These are phyloP conservation scores for Corbicula japonica DNA, from an alignment of 2,888 invertebrate species.

Conservation along the genomic window DNA sequence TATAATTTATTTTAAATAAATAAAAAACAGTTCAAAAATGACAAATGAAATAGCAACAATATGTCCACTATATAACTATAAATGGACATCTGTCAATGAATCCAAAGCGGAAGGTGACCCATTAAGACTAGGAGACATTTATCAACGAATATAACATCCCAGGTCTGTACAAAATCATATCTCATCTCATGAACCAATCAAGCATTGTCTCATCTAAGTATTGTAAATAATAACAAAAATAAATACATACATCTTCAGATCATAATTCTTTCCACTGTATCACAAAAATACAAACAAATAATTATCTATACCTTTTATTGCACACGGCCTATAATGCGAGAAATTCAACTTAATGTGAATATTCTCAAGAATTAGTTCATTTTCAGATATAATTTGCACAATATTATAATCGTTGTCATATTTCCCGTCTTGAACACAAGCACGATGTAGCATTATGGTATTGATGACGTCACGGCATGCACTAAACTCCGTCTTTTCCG, in stretches of 20 bases:
- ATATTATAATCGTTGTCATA: conserved; percentile 21
- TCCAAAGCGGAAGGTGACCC: conserved; percentile 32
- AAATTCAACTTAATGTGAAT: conserved; percentile 39
- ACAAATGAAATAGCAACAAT: conserved; percentile 28
- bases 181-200: conserved; percentile 18
- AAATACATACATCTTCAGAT: conserved; percentile 54
- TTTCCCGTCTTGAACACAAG: conserved; percentile 42
- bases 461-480: conserved; percentile 45
- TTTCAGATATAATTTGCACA: conserved; percentile 29
- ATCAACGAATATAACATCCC: conserved; percentile 65
- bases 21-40: conserved; percentile 24
- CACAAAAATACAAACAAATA: conserved; percentile 55
- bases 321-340: conserved; percentile 58
- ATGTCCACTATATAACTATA: conserved; percentile 3
- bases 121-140: conserved; percentile 47
- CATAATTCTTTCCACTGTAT: conserved; percentile 44
- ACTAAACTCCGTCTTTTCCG: conserved; percentile 5
- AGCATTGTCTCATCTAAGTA: conserved; percentile 12
- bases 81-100: conserved; percentile 16
- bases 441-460: conserved; percentile 55
- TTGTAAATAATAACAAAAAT: conserved; percentile 59
- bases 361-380: conserved; percentile 3
- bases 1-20: conserved; percentile 28
- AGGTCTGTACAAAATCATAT: conserved; percentile 58
- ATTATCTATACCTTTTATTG: conserved; percentile 60